phyloP scores from a whole-genome alignment of 2,888 invertebrate genomes.

The Osmoderma eremita region DNA sequence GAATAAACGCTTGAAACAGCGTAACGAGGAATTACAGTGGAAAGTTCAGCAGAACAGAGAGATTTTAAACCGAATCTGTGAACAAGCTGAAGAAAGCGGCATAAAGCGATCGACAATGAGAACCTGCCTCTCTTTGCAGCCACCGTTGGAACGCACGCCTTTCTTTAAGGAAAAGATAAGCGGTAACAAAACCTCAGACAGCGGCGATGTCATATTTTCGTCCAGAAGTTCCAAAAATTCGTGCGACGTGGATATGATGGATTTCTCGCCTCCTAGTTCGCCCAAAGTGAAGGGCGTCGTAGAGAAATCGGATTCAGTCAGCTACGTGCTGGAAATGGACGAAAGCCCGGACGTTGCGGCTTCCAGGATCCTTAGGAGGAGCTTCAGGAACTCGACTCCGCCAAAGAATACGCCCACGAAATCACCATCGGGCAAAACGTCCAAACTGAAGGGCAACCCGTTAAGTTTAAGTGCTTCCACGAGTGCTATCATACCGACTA shows the following conservation, averaged over 20 bases:
- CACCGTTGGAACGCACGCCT: conserved; percentile 54
- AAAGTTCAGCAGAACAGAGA: conserved; percentile 85
- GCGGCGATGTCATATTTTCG: conserved; percentile 42
- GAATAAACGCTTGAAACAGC: conserved; percentile 79
- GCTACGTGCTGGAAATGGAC: conserved; percentile 85
- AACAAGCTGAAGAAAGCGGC: conserved; percentile 55
- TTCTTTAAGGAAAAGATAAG: conserved; percentile 57
- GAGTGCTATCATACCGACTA: conserved; percentile 61
- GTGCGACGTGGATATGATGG: conserved; percentile 56
- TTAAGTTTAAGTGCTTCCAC: conserved; percentile 67
- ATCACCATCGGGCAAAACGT: conserved; percentile 62
- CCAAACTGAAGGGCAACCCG: conserved; percentile 60
- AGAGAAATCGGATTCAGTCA: conserved; percentile 86
- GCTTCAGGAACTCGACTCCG: conserved; percentile 69
- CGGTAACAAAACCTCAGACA: conserved; percentile 45
- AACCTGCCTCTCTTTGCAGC: conserved; percentile 50
- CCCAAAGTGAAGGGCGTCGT: conserved; percentile 85
- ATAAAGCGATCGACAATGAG: conserved; percentile 57
- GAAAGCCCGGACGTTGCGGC: conserved; percentile 78
- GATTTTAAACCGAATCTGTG: conserved; percentile 66
- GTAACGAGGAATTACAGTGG: conserved; percentile 91
- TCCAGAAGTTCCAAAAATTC: conserved; percentile 56
- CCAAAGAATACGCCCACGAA: conserved; percentile 59
- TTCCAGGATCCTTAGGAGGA: conserved; percentile 75
- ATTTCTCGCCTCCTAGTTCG: conserved; percentile 71